Evolutionary conservation across 37 sponge, comb jelly and placozoan species (phyloP).

Genomic region (Axinella damicornis): DNA sequence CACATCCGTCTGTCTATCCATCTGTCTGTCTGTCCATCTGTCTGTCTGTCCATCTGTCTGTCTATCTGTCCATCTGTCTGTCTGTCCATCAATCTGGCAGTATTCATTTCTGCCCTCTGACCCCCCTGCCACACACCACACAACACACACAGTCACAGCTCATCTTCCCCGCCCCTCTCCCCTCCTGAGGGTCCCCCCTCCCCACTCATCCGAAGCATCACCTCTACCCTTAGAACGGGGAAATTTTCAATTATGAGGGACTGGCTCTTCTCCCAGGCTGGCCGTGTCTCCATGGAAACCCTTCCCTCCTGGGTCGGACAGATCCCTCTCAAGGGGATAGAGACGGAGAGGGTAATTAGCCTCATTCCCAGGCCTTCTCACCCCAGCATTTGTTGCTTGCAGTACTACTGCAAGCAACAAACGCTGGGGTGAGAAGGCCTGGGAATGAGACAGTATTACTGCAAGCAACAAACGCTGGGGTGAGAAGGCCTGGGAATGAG

Average conservation of each 20-base stretch:
- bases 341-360: constrained; percentile 49
- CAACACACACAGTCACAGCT: background rate
- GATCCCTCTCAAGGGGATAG: constrained; percentile 43
- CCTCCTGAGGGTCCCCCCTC: background rate
- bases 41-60: background rate
- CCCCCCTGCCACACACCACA: background rate
- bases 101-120: too few species aligned
- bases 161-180: background rate
- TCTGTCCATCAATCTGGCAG: constrained; percentile 2
- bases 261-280: constrained; percentile 31
- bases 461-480: too few species aligned
- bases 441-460: too few species aligned
- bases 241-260: constrained; percentile 20
- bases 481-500: too few species aligned
- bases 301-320: constrained; percentile 58
- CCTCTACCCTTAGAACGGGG: background rate
- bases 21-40: background rate
- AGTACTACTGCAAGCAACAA: too few species aligned
- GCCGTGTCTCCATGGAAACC: background rate
- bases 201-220: constrained; percentile 13
- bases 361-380: too few species aligned
- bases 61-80: constrained; percentile 16
- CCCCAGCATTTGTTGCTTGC: too few species aligned
- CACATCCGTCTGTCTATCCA: too few species aligned
- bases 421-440: too few species aligned